Percentiles rank a stretch among this genome's conserved stretches.
Conservation (phyloP, 2,888 invertebrate species). For the Heliconius sara region DNA sequence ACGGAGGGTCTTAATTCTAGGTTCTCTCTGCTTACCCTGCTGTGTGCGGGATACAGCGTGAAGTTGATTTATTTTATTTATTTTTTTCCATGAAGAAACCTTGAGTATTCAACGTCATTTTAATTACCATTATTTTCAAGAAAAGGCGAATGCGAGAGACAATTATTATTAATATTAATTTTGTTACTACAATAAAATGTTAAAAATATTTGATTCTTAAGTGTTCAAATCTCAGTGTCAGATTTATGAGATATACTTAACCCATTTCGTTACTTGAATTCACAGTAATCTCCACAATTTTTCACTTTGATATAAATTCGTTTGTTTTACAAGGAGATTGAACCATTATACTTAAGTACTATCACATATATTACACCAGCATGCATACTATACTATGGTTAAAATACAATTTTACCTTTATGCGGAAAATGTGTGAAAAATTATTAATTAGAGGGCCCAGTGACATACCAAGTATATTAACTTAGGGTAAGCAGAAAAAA, state of each 20-base stretch:
- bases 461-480: background rate
- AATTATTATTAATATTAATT: no score
- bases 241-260: constrained; percentile 24
- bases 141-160: background rate
- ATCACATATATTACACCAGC: background rate
- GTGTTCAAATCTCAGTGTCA: constrained; percentile 17
- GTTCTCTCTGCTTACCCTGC: no score
- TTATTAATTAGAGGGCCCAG: background rate
- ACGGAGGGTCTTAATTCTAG: no score
- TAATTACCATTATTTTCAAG: background rate
- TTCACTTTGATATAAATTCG: constrained; percentile 19
- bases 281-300: constrained; percentile 18
- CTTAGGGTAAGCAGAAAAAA: background rate
- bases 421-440: background rate
- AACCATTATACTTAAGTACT: constrained; percentile 13
- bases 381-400: no score
- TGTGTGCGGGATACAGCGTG: no score
- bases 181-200: constrained; percentile 11
- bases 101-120: background rate
- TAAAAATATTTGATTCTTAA: constrained; percentile 19
- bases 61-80: no score
- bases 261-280: constrained; percentile 24
- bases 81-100: no score
- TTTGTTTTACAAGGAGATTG: constrained; percentile 24
- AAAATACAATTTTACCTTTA: background rate